Percentiles rank a stretch among this genome's conserved stretches.
These are phyloP conservation scores for Poecilia latipinna DNA, from an alignment of 2,113 vertebrate species.

Conservation along the genomic window DNA sequence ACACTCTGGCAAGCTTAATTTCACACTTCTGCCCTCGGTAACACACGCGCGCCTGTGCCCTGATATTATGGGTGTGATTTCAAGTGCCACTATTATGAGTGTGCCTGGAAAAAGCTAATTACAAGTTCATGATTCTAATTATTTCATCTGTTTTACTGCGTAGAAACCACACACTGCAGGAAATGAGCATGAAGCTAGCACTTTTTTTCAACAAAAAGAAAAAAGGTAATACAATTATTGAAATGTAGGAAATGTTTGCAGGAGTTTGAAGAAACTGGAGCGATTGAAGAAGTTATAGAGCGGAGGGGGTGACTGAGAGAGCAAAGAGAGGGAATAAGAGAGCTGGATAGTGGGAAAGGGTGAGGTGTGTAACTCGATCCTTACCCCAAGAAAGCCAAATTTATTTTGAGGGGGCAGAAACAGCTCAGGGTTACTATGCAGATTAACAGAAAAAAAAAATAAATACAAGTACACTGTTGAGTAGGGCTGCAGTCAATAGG, in stretches of 20 bases:
- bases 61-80: conserved; percentile 52
- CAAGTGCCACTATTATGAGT: conserved; percentile 71
- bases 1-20: conserved; percentile 64
- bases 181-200: conserved; percentile 36
- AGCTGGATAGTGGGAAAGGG: conserved; percentile 10
- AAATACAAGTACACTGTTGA: background rate
- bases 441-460: conserved; percentile 35
- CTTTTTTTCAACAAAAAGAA: conserved; percentile 14
- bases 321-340: background rate
- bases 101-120: conserved; percentile 71
- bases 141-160: conserved; percentile 65
- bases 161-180: conserved; percentile 33
- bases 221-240: conserved; percentile 20
- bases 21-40: conserved; percentile 70
- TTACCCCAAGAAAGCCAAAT: conserved; percentile 71
- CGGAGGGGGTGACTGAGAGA: background rate
- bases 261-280: conserved; percentile 11
- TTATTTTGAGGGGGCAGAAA: conserved; percentile 79
- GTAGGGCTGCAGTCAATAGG: background rate
- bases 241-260: conserved; percentile 32
- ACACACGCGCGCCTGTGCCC: conserved; percentile 40
- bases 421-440: conserved; percentile 69
- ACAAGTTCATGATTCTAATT: conserved; percentile 74
- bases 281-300: background rate
- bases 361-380: conserved; percentile 68